Evolutionary conservation across 92 coral and sea anemone species (phyloP).

Genomic region (Diadumene lineata): DNA sequence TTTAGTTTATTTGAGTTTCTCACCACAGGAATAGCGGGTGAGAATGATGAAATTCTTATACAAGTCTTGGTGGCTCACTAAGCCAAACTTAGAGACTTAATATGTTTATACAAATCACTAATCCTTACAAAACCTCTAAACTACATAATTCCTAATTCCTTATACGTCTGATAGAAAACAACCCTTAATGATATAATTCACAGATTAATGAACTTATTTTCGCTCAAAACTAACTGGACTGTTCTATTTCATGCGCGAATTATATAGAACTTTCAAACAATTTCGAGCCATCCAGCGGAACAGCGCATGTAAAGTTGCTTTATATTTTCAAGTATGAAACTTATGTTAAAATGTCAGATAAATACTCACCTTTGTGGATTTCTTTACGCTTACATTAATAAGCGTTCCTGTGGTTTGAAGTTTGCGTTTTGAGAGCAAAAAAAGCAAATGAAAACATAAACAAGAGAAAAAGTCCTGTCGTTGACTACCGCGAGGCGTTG

Average conservation of each 20-base stretch:
- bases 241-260: background rate
- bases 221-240: background rate
- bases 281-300: no score
- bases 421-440: no score
- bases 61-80: background rate
- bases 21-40: no score
- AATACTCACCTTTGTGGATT: background rate
- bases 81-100: background rate
- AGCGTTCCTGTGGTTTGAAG: background rate
- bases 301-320: background rate
- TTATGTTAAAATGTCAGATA: background rate
- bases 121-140: background rate
- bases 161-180: background rate
- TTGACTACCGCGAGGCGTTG: no score
- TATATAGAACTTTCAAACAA: no score
- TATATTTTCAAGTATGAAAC: background rate
- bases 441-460: no score
- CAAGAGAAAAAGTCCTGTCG: no score
- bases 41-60: background rate
- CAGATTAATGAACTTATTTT: no score
- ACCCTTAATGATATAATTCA: background rate
- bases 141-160: background rate
- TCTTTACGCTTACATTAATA: background rate
- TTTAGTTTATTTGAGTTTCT: no score
- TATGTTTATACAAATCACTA: background rate